A percentile compares a stretch with the other conserved stretches of the same genome.
phyloP scores from a whole-genome alignment of 2,888 invertebrate species.

The Girardia tigrina region DNA sequence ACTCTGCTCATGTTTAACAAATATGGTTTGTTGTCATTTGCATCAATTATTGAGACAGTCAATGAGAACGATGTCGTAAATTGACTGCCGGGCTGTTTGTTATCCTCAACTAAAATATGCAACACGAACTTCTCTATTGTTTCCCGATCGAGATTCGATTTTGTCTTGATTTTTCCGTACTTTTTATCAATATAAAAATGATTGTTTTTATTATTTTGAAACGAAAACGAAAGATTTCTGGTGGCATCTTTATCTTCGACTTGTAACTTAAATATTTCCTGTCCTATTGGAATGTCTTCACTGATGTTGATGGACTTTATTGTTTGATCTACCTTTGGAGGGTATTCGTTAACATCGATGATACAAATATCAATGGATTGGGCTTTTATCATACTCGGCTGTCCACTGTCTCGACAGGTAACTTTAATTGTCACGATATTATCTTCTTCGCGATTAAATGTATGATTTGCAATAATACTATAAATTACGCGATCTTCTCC shows the following conservation, averaged over 20 bases:
- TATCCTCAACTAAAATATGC: not conserved
- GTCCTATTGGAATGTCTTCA: conserved; percentile 26
- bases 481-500: conserved; percentile 30
- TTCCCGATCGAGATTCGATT: conserved; percentile 25
- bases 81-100: not conserved
- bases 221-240: conserved; percentile 13
- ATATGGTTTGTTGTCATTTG: conserved; percentile 28
- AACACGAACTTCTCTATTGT: conserved; percentile 21
- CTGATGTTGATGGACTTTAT: not conserved
- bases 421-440: not conserved
- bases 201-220: not conserved
- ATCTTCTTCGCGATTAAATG: conserved; percentile 27
- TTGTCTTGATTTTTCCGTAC: conserved; percentile 24
- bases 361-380: conserved; percentile 28
- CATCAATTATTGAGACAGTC: conserved; percentile 26
- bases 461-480: conserved; percentile 32
- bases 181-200: conserved; percentile 26
- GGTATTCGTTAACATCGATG: conserved; percentile 30
- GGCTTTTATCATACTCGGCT: not conserved
- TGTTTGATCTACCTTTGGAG: not conserved
- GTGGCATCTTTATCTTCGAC: conserved; percentile 31
- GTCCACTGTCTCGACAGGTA: conserved; percentile 27
- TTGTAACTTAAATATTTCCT: not conserved
- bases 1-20: conserved; percentile 25
- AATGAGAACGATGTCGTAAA: conserved; percentile 18